Conservation (phyloP, 1,140 invertebrate genomes). For the Mylabris phalerata region DNA sequence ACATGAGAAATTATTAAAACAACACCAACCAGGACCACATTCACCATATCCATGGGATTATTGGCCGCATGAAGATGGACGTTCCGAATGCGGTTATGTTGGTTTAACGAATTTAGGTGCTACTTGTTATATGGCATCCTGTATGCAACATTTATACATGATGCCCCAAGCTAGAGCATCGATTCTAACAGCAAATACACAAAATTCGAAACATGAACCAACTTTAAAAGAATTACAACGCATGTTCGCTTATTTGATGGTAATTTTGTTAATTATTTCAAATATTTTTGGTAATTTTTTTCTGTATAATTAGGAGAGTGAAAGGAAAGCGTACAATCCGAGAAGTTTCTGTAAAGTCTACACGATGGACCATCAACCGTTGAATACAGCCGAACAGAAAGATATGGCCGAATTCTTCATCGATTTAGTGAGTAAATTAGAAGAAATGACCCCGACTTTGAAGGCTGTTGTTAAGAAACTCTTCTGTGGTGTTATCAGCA, state of each 20-base stretch:
- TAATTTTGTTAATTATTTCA: slow-evolving; percentile 36
- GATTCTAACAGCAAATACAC: slow-evolving; percentile 62
- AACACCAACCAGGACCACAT: slow-evolving; percentile 79
- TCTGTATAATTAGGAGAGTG: slow-evolving; percentile 62
- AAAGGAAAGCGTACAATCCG: slow-evolving; percentile 92
- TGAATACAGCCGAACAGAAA: slow-evolving; percentile 95
- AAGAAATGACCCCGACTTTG: slow-evolving; percentile 89
- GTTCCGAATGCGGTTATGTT: slow-evolving; percentile 90
- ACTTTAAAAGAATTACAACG: slow-evolving; percentile 82
- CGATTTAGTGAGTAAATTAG: slow-evolving; percentile 89
- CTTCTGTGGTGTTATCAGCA: slow-evolving; percentile 88
- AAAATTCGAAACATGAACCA: slow-evolving; percentile 61
- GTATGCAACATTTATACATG: slow-evolving; percentile 95
- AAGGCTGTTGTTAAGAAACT: slow-evolving; percentile 85
- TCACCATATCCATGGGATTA: slow-evolving; percentile 92
- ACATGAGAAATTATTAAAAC: slow-evolving; percentile 72
- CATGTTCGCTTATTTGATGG: slow-evolving; percentile 91
- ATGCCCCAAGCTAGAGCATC: slow-evolving; percentile 84
- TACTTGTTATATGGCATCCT: slow-evolving; percentile 95
- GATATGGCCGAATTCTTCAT: slow-evolving; percentile 99
- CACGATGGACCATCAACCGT: slow-evolving; percentile 91
- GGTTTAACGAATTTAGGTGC: slow-evolving; percentile 91
- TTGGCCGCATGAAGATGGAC: slow-evolving; percentile 91
- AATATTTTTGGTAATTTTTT: slow-evolving; percentile 16
- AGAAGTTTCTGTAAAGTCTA: slow-evolving; percentile 93